phyloP scores from a whole-genome alignment of 2,113 vertebrate genomes.

The Dicaeum eximium region DNA sequence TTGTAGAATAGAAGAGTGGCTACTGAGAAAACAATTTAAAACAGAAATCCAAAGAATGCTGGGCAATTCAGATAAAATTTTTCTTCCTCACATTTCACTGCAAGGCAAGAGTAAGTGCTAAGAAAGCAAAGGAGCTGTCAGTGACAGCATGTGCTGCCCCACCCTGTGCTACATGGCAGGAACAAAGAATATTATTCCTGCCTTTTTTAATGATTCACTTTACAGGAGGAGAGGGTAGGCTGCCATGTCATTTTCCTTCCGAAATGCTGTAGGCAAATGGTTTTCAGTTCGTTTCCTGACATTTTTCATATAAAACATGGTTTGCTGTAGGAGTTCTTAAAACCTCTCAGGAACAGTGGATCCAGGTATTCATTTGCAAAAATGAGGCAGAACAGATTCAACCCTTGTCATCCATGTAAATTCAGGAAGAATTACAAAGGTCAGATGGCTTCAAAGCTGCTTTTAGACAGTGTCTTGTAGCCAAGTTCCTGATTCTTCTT shows the following conservation, averaged over 20 bases:
- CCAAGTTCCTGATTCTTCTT: background rate
- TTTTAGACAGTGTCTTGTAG: background rate
- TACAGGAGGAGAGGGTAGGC: background rate
- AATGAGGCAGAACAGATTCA: background rate
- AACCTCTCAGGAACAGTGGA: background rate
- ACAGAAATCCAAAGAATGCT: background rate
- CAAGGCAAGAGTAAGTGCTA: background rate
- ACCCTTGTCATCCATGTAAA: background rate
- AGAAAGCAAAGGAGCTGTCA: conserved; percentile 16
- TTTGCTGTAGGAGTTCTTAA: conserved; percentile 6
- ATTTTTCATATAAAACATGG: background rate
- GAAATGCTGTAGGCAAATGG: background rate
- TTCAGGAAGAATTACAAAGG: background rate
- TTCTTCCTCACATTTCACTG: background rate
- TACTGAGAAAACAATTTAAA: background rate
- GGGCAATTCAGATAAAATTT: background rate
- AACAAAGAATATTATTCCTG: conserved; percentile 16
- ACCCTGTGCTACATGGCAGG: background rate
- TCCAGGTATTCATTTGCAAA: conserved; percentile 5
- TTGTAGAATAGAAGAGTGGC: background rate
- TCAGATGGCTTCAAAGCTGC: background rate
- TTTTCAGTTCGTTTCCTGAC: conserved; percentile 23
- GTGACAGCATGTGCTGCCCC: conserved; percentile 13
- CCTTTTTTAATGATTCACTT: background rate
- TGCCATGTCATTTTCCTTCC: background rate